Percentiles rank a stretch among this genome's conserved stretches.
phyloP scores from a whole-genome alignment of 2,113 vertebrate species.

The Myrmophylax atrothorax region DNA sequence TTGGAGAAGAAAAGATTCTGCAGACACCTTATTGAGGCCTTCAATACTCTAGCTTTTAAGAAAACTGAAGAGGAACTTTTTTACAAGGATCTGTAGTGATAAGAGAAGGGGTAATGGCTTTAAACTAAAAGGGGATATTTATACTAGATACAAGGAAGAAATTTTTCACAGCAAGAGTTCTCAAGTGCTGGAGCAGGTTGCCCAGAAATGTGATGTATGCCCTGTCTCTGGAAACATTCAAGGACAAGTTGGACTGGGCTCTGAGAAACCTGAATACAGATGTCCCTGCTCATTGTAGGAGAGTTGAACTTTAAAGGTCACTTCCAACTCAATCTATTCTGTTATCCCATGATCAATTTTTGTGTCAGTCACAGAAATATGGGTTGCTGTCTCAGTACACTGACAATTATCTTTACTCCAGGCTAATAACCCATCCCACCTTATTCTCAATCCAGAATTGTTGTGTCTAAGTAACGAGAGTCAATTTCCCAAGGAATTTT shows the following conservation, averaged over 20 bases:
- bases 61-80: neutral
- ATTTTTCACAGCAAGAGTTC: neutral
- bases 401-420: neutral
- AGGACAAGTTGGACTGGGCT: neutral
- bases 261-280: neutral
- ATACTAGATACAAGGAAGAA: neutral
- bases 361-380: neutral
- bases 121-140: neutral
- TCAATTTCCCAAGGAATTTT: neutral
- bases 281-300: neutral
- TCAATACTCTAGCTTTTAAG: neutral
- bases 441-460: neutral
- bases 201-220: neutral
- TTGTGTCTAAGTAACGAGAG: neutral
- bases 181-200: neutral
- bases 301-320: neutral
- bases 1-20: neutral
- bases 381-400: neutral
- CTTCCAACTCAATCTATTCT: neutral
- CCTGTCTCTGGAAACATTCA: neutral
- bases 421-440: neutral
- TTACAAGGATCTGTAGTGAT: neutral
- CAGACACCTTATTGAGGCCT: neutral
- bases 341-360: fast-evolving
- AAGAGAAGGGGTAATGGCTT: neutral